phyloP scores from a whole-genome alignment of 2,888 invertebrate genomes.

The Drosophila borborema region DNA sequence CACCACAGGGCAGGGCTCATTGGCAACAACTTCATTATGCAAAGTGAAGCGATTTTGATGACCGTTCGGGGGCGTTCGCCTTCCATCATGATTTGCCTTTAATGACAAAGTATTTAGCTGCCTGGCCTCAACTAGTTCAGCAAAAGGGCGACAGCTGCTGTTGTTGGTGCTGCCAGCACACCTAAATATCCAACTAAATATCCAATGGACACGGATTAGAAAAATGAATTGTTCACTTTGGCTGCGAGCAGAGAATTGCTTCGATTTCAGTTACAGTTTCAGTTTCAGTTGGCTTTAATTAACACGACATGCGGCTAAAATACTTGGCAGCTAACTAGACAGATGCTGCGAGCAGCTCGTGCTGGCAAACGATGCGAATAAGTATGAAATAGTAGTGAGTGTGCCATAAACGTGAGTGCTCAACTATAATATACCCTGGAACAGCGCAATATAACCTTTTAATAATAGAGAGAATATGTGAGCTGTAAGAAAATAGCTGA shows the following conservation, averaged over 20 bases:
- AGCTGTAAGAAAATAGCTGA: too few species aligned
- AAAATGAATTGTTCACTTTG: neutral
- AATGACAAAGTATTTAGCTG: constrained; percentile 67
- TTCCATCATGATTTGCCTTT: constrained; percentile 69
- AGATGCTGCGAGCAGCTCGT: constrained; percentile 4
- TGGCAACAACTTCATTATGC: constrained; percentile 59
- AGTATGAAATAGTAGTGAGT: neutral
- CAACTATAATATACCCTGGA: neutral
- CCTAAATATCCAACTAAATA: constrained; percentile 29
- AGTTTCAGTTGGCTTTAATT: constrained; percentile 28
- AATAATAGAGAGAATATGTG: too few species aligned
- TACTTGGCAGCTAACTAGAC: constrained; percentile 1
- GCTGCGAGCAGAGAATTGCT: neutral
- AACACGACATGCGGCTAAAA: constrained; percentile 17
- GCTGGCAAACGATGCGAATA: constrained; percentile 2
- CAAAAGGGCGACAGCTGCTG: constrained; percentile 26
- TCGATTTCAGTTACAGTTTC: constrained; percentile 1
- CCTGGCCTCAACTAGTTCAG: constrained; percentile 13
- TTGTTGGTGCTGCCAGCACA: constrained; percentile 24
- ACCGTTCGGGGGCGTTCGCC: constrained; percentile 38
- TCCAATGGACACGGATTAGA: neutral
- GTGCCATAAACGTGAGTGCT: neutral
- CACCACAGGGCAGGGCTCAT: neutral
- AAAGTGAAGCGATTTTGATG: constrained; percentile 49
- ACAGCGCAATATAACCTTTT: too few species aligned